Percentiles rank a stretch among this genome's conserved stretches.
These are phyloP conservation scores for Arrhopalites spinosus DNA, from an alignment of 2,888 invertebrate genomes.

Conservation along the genomic window DNA sequence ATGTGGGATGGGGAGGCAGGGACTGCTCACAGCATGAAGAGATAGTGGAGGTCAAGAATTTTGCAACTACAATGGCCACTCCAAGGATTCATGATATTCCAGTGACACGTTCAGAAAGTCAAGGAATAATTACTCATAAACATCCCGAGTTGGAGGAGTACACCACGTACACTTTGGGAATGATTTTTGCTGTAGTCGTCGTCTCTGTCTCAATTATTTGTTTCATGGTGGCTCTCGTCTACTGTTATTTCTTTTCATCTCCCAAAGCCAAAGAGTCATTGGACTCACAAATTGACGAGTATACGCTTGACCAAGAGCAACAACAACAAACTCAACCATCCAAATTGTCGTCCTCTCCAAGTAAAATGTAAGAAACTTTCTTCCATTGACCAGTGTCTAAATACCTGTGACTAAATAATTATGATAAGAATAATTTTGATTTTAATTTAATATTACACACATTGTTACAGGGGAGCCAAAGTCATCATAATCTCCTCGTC, in stretches of 20 bases:
- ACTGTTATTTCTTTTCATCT: constrained; percentile 33
- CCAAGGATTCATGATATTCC: constrained; percentile 23
- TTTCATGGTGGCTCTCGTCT: constrained; percentile 31
- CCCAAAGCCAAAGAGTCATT: constrained; percentile 24
- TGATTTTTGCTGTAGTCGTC: constrained; percentile 33
- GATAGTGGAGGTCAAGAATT: not conserved
- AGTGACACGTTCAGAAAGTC: constrained; percentile 9
- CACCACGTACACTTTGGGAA: constrained; percentile 28
- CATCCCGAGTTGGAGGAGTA: constrained; percentile 11
- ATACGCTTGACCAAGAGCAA: not conserved
- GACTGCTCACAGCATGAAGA: constrained; percentile 21
- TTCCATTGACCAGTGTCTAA: not conserved
- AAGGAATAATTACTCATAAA: constrained; percentile 19
- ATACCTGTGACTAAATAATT: not conserved
- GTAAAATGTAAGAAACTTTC: constrained; percentile 5
- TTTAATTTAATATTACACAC: not conserved
- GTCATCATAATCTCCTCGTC: not conserved
- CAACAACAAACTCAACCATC: not conserved
- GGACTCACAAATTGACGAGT: constrained; percentile 24
- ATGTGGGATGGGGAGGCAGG: constrained; percentile 22
- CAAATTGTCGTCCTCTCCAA: not conserved
- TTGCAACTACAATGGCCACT: not conserved
- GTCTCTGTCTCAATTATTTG: constrained; percentile 27
- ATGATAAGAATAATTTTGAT: not conserved
- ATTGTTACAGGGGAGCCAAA: not conserved